Base-by-base conservation (phyloP, 2,888 invertebrate genomes). In the Athrips mouffetella region DNA sequence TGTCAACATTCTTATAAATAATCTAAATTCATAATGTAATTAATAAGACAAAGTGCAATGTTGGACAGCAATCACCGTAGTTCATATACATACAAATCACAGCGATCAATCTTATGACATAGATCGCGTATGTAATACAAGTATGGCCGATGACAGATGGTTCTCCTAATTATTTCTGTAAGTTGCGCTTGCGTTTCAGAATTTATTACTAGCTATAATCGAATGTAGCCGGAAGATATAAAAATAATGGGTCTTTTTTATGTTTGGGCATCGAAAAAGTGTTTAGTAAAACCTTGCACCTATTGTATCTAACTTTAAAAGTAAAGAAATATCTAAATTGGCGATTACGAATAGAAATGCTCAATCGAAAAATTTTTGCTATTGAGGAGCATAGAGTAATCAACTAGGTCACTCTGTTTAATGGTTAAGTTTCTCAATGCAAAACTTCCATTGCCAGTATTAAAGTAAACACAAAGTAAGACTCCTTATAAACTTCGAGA, bases 141-240 rank as follows among this genome's bases (percentile, higher is more conserved):
- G 20, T 13, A 40, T 40, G 31, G n/a, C 15, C 40, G 42, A 45
- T 45, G 49, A 49, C 45, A 49, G 39, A 47, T 42, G 41, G 44
- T 42, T n/a, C 39, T 31, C 30, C 13, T 47, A 47, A 45, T 50
- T 47, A 47, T 44, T 50, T 47, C 11, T 47, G 44, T 45, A 13
- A 44, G 27, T 21, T 30, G 40, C 35, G 40, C 8, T 21, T 21
- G 13, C 7, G 10, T n/a, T n/a, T n/a, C 33, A 40, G 6, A 29
- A 47, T 47, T 46, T 47, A 47, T 50, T 16, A 33, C 25, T 25
- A 33, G 44, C 37, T 42, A 25, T 41, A 30, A 37, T 23, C 27
- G n/a, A 29, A 44, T 47, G 41, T 33, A n/a, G 50, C 21, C 16
- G 10, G 47, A 6, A 23, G 39, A 50, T 33, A 39, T 45, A 39